phyloP scores from a whole-genome alignment of 2,113 vertebrate genomes.

The Istiophorus platypterus region DNA sequence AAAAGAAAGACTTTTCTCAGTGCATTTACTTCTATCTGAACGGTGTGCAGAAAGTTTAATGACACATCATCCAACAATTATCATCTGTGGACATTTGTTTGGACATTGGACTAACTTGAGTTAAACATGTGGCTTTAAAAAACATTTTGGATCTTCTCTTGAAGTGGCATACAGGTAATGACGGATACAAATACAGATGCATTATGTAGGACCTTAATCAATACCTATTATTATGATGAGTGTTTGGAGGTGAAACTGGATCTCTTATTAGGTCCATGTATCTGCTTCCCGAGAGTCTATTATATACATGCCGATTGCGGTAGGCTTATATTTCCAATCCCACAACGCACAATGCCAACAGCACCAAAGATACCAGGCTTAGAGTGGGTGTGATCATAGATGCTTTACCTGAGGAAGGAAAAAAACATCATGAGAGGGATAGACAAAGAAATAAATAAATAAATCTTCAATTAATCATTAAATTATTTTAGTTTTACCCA shows the following conservation, averaged over 20 bases:
- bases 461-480: neutral
- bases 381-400: slow-evolving; percentile 71
- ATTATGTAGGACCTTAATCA: neutral
- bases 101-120: too few species aligned
- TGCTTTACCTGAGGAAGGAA: slow-evolving; percentile 80
- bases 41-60: too few species aligned
- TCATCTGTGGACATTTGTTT: too few species aligned
- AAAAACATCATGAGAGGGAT: slow-evolving; percentile 27
- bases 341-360: slow-evolving; percentile 86
- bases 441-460: neutral
- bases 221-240: slow-evolving; percentile 24
- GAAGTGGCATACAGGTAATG: too few species aligned
- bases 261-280: slow-evolving; percentile 5
- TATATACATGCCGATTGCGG: slow-evolving; percentile 74
- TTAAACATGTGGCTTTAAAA: too few species aligned
- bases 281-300: slow-evolving; percentile 72
- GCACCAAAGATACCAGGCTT: slow-evolving; percentile 83
- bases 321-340: slow-evolving; percentile 87
- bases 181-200: neutral
- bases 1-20: neutral
- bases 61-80: too few species aligned
- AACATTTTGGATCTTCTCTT: too few species aligned
- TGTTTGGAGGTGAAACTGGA: slow-evolving; percentile 30
- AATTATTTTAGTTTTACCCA: slow-evolving; percentile 73
- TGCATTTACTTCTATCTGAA: neutral